Conservation (phyloP, 2,888 invertebrate species). For the Schizaphis graminum region DNA sequence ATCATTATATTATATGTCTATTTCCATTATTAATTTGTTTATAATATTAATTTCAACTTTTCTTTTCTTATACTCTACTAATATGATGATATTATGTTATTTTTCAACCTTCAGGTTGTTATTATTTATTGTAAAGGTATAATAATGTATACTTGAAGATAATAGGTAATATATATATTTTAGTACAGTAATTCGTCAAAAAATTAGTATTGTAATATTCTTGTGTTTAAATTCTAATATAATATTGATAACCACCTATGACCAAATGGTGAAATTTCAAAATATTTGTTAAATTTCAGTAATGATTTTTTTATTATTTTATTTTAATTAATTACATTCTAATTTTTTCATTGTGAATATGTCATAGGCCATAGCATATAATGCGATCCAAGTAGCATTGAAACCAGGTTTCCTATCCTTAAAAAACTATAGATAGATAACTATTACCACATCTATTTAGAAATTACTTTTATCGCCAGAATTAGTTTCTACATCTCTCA, state of each 20-base stretch:
- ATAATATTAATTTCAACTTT: too few species aligned
- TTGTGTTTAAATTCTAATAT: too few species aligned
- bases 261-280: too few species aligned
- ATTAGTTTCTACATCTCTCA: neutral
- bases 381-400: neutral
- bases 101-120: neutral
- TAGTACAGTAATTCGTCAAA: too few species aligned
- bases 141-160: neutral
- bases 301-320: too few species aligned
- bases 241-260: too few species aligned
- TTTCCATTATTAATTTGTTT: too few species aligned
- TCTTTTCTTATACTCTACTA: neutral
- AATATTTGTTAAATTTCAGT: too few species aligned
- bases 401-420: neutral
- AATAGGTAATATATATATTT: too few species aligned
- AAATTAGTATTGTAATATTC: too few species aligned
- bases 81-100: neutral
- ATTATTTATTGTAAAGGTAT: neutral
- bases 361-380: neutral
- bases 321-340: too few species aligned
- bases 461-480: neutral
- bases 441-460: neutral
- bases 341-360: too few species aligned
- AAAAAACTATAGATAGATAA: neutral
- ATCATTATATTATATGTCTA: neutral